Percentiles rank a stretch among this genome's conserved stretches.
Conservation (phyloP, 2,113 vertebrate genomes). For the Pao palembangensis region DNA sequence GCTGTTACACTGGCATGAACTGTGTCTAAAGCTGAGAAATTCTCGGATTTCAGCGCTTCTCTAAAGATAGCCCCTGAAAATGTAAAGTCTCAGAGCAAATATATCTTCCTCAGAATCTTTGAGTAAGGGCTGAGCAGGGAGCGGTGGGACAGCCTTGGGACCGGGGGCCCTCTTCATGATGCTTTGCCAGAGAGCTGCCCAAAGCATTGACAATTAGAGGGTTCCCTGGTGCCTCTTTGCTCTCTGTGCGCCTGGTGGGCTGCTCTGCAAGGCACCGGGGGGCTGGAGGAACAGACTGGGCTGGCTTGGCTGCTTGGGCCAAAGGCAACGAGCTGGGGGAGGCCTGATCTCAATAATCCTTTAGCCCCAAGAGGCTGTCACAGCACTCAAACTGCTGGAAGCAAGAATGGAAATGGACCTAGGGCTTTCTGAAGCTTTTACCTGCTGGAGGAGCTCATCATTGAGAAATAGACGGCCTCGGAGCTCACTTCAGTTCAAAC, state of each 20-base stretch:
- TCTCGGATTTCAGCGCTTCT: conserved; percentile 56
- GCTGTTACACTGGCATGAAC: conserved; percentile 33
- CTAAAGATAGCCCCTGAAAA: conserved; percentile 44
- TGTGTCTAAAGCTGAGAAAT: conserved; percentile 59
- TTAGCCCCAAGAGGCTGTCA: conserved; percentile 70
- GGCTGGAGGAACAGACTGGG: conserved; percentile 64
- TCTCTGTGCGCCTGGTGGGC: conserved; percentile 77
- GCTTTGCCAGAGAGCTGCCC: conserved; percentile 75
- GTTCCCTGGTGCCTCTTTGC: conserved; percentile 80
- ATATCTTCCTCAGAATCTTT: conserved; percentile 58
- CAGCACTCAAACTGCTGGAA: conserved; percentile 69
- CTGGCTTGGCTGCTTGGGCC: conserved; percentile 68
- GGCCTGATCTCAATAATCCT: conserved; percentile 75
- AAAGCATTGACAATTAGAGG: conserved; percentile 79
- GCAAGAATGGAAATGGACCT: conserved; percentile 72
- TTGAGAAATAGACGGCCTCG: conserved; percentile 49
- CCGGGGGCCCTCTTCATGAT: conserved; percentile 69
- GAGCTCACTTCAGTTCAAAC: conserved; percentile 57
- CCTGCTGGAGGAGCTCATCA: conserved; percentile 65
- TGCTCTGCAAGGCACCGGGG: conserved; percentile 64
- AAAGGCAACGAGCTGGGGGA: conserved; percentile 74
- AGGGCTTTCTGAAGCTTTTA: conserved; percentile 72
- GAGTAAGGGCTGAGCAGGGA: conserved; percentile 58
- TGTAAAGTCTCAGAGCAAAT: conserved; percentile 66
- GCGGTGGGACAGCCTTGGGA: conserved; percentile 68